A percentile compares a stretch with the other conserved stretches of the same genome.
phyloP scores from a whole-genome alignment of 2,888 invertebrate genomes.

The Drosophila mettleri region DNA sequence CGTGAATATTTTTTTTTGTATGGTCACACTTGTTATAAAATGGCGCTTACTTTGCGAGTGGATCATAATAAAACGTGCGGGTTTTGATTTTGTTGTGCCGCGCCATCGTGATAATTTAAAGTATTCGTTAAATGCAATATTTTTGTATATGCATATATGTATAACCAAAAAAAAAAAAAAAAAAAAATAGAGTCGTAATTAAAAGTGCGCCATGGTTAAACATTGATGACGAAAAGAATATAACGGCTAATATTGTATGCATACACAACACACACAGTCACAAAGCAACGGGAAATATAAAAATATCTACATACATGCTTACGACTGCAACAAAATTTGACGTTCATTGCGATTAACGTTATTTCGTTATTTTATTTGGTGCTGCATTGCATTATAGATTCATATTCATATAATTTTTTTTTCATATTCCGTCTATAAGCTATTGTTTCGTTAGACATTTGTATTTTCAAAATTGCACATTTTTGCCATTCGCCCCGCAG shows the following conservation, averaged over 20 bases:
- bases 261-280: background rate
- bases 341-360: too few species aligned
- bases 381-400: too few species aligned
- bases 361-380: too few species aligned
- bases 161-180: too few species aligned
- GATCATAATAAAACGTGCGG: background rate
- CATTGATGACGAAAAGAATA: background rate
- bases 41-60: background rate
- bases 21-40: background rate
- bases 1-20: background rate
- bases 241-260: background rate
- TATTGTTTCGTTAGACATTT: too few species aligned
- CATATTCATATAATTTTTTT: too few species aligned
- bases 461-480: background rate
- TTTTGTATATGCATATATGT: background rate
- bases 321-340: too few species aligned
- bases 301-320: too few species aligned
- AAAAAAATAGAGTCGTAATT: too few species aligned
- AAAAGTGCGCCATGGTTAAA: background rate
- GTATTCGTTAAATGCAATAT: background rate
- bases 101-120: background rate
- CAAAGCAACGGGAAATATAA: background rate
- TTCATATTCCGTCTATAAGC: too few species aligned
- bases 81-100: background rate
- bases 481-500: background rate